phyloP scores from a whole-genome alignment of 2,888 invertebrate species.

The Watsonalla binaria region DNA sequence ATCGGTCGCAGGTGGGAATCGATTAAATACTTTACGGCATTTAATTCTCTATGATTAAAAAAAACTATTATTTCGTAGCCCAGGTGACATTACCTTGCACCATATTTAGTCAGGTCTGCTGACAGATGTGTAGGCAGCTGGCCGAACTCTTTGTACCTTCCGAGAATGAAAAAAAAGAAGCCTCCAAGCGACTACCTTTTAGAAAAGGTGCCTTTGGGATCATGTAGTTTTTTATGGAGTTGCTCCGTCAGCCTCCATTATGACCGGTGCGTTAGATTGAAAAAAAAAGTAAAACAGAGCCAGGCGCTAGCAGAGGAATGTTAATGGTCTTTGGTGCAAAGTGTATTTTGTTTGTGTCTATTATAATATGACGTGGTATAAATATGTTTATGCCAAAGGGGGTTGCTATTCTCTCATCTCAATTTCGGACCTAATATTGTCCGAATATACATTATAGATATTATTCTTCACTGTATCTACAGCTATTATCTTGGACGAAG shows the following conservation, averaged over 20 bases:
- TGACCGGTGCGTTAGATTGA: slow-evolving; percentile 58
- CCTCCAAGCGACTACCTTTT: slow-evolving; percentile 63
- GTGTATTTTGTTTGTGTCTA: slow-evolving; percentile 2
- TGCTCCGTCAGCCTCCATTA: slow-evolving; percentile 50
- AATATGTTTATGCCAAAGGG: no score
- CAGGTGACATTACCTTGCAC: slow-evolving; percentile 37
- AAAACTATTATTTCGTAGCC: slow-evolving; percentile 5
- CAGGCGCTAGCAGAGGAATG: slow-evolving; percentile 39
- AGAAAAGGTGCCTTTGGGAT: slow-evolving; percentile 60
- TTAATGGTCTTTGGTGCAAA: slow-evolving; percentile 15
- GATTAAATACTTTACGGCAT: neutral
- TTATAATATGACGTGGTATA: neutral
- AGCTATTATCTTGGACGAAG: no score
- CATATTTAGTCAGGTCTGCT: slow-evolving; percentile 28
- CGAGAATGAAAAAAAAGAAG: slow-evolving; percentile 49
- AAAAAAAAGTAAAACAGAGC: slow-evolving; percentile 43
- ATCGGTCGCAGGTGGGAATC: no score
- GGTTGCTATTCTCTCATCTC: no score
- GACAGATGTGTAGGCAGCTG: slow-evolving; percentile 70
- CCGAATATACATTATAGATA: no score
- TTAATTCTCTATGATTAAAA: neutral
- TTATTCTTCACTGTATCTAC: no score
- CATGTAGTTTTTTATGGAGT: slow-evolving; percentile 45
- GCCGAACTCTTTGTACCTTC: slow-evolving; percentile 61
- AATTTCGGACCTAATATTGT: no score